Conservation (phyloP, 2,113 vertebrate genomes). For the Clupea harengus region DNA sequence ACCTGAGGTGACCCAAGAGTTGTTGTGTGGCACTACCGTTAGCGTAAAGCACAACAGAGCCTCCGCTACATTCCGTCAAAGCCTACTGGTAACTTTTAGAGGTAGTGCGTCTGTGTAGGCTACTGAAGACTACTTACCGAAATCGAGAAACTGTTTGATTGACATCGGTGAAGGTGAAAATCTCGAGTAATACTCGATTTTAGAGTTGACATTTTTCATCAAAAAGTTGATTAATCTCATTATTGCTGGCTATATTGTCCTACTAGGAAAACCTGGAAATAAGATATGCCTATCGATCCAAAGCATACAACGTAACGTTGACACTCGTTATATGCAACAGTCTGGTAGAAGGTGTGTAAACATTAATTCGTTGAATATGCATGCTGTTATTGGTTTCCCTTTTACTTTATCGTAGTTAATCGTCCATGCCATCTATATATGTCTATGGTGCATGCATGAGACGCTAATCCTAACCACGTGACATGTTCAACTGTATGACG, state of each 20-base stretch:
- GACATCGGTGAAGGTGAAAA: conserved; percentile 75
- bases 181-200: conserved; percentile 72
- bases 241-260: conserved; percentile 40
- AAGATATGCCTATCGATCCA: neutral
- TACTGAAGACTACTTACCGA: conserved; percentile 63
- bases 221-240: conserved; percentile 68
- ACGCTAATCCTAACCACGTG: conserved; percentile 34
- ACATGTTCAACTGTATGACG: conserved; percentile 6
- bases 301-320: neutral
- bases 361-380: neutral
- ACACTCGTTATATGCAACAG: neutral
- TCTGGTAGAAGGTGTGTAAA: neutral
- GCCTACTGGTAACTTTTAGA: neutral
- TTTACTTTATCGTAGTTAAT: neutral
- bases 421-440: neutral
- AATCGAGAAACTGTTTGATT: conserved; percentile 76
- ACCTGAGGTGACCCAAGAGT: too few species aligned
- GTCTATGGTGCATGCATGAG: neutral
- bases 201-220: conserved; percentile 64
- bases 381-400: neutral
- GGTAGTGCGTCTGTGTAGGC: neutral
- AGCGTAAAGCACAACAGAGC: neutral
- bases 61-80: neutral
- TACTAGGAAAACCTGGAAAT: neutral
- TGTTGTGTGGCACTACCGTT: neutral